These are phyloP conservation scores for Hemaris fuciformis DNA, from an alignment of 2,888 invertebrate species.

Conservation along the genomic window DNA sequence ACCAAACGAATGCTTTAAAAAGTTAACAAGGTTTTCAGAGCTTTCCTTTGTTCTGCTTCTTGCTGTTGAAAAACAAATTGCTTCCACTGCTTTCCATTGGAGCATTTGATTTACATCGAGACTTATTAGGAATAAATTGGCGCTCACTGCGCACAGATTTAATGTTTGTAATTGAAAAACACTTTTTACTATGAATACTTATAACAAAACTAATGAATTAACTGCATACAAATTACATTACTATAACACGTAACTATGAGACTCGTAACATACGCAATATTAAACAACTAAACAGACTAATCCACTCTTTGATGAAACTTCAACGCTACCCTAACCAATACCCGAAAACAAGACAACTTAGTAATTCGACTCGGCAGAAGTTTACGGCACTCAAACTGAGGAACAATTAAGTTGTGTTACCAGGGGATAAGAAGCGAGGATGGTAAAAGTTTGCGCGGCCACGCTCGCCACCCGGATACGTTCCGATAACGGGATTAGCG, in stretches of 20 bases:
- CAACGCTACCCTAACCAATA: background rate
- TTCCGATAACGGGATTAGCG: constrained; percentile 72
- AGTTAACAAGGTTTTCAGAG: constrained; percentile 78
- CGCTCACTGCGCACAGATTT: background rate
- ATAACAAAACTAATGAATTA: background rate
- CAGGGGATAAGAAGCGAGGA: constrained; percentile 46
- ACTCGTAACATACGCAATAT: background rate
- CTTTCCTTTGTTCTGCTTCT: constrained; percentile 73
- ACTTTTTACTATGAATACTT: background rate
- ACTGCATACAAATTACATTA: too few species aligned
- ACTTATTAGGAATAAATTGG: background rate
- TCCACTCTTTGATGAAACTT: background rate
- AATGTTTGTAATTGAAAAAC: background rate
- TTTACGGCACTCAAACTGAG: constrained; percentile 23
- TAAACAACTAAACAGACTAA: background rate
- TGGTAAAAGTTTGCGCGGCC: constrained; percentile 53
- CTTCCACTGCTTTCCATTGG: constrained; percentile 49
- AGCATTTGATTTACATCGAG: constrained; percentile 41
- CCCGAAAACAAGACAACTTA: background rate
- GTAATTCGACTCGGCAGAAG: constrained; percentile 26
- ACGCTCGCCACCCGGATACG: constrained; percentile 51
- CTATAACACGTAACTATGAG: background rate
- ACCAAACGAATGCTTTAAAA: constrained; percentile 75
- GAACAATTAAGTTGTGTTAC: constrained; percentile 48
- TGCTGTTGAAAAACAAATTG: constrained; percentile 67